Conservation (phyloP, 2,888 invertebrate species). For the Sminthurides aquaticus region DNA sequence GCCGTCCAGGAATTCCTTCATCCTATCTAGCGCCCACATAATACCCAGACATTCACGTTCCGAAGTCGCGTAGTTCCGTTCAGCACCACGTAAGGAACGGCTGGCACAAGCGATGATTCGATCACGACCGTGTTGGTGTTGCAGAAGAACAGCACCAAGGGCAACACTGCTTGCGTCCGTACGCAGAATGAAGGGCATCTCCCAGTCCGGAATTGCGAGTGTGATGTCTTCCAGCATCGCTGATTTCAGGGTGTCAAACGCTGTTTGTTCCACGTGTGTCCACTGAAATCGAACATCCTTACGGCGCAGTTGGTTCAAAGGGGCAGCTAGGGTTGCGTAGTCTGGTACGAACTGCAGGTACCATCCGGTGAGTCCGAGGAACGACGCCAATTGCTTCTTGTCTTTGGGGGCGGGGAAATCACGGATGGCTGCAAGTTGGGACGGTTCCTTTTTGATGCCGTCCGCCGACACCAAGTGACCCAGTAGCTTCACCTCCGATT, state of each 20-base stretch:
- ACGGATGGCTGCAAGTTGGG: background rate
- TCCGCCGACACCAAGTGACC: background rate
- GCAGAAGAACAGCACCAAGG: slow-evolving; percentile 42
- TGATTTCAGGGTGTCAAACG: slow-evolving; percentile 31
- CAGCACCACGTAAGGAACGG: slow-evolving; percentile 22
- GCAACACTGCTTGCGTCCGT: slow-evolving; percentile 43
- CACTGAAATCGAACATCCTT: slow-evolving; percentile 25
- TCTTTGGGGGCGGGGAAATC: background rate
- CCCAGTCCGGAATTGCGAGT: slow-evolving; percentile 43
- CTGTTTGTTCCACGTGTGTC: slow-evolving; percentile 24
- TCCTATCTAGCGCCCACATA: slow-evolving; percentile 38
- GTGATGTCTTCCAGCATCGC: slow-evolving; percentile 27
- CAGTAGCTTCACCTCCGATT: background rate
- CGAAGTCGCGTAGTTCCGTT: slow-evolving; percentile 21
- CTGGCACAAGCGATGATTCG: too few relatives aligned
- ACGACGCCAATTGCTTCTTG: background rate
- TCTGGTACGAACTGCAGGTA: too few relatives aligned
- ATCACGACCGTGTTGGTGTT: slow-evolving; percentile 28
- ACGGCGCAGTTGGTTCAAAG: background rate
- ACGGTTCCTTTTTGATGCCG: background rate
- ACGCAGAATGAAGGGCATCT: slow-evolving; percentile 6
- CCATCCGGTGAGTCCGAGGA: slow-evolving; percentile 44
- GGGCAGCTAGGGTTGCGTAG: background rate
- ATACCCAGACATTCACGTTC: too few relatives aligned
- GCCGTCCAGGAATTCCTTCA: slow-evolving; percentile 33